A percentile compares a stretch with the other conserved stretches of the same genome.
These are phyloP conservation scores for Clinocottus analis DNA, from an alignment of 2,113 vertebrate genomes.

Conservation along the genomic window DNA sequence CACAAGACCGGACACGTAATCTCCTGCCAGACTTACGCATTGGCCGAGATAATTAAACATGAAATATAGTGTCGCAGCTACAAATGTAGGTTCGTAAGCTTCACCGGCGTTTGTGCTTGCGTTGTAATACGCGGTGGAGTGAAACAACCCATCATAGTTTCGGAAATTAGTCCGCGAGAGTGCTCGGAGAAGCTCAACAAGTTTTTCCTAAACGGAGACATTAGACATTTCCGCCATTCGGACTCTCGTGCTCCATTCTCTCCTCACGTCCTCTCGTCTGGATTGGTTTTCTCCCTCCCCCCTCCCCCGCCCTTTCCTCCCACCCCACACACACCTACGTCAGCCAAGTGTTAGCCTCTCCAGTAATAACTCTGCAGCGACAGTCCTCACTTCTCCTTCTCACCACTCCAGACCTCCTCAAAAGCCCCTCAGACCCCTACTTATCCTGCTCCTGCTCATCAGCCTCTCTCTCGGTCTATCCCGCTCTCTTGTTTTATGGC, in stretches of 20 bases:
- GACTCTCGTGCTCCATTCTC: slow-evolving; percentile 40
- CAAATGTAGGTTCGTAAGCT: slow-evolving; percentile 52
- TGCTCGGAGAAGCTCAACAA: slow-evolving; percentile 58
- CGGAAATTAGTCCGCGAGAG: slow-evolving; percentile 67
- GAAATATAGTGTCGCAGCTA: slow-evolving; percentile 47
- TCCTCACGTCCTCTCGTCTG: slow-evolving; percentile 49
- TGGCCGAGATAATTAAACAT: slow-evolving; percentile 15
- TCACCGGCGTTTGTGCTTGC: slow-evolving; percentile 48
- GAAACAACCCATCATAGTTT: slow-evolving; percentile 66
- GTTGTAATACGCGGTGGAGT: slow-evolving; percentile 53
- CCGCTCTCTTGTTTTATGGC: slow-evolving; percentile 63
- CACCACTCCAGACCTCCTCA: slow-evolving; percentile 62
- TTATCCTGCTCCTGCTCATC: slow-evolving; percentile 63
- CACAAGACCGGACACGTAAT: neutral
- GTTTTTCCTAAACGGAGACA: slow-evolving; percentile 59
- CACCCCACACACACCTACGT: slow-evolving; percentile 16
- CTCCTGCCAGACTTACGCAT: neutral
- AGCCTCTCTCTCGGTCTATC: slow-evolving; percentile 43
- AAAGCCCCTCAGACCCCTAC: slow-evolving; percentile 62
- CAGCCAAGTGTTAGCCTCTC: slow-evolving; percentile 63
- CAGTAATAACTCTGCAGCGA: slow-evolving; percentile 56
- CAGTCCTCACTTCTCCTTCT: slow-evolving; percentile 70
- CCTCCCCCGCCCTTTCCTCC: slow-evolving; percentile 45
- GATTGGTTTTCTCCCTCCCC: slow-evolving; percentile 57
- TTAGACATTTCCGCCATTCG: slow-evolving; percentile 57